Base-by-base conservation (phyloP, 1,140 invertebrate genomes). In the Drosophila sulfurigaster region DNA sequence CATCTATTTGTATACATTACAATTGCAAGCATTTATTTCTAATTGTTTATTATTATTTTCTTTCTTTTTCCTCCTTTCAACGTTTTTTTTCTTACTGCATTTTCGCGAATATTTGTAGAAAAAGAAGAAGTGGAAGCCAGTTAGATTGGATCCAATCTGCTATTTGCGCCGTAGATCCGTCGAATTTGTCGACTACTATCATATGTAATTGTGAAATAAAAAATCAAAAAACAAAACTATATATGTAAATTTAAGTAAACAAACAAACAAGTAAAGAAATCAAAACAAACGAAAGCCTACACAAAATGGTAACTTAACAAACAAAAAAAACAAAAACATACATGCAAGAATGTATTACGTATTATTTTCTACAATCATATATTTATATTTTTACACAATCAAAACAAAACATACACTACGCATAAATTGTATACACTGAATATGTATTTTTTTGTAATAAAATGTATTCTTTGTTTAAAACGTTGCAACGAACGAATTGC, bases 71-170 rank as follows among this genome's bases (percentile, higher is more conserved):
- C 74, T 67, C 46, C 49, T 62, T 70, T 66, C 66, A 75, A 73
- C 32, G 38, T 54, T 64, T 78, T 82, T 82, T 64, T 85, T 71
- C 49, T 64, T 57, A 76, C 60, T 77, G 75, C 73, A 85, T 83
- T 86, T 79, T 60, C 65, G 56, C 69, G 49, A 70, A 72, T 78
- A 69, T 80, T 80, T 75, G 46, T 86, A 91, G 86, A 91, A 89
- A 79, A 90, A 87, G 91, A 92, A 92, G 81, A 91, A 89, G 82
- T 92, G 91, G 91, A 92, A 83, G 74, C 91, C 91, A 75, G 91
- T 92, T 59, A 91, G 91, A 91, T 91, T 92, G 79, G 91, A 92
- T 91, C 89, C 87, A 78, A 91, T 91, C 75, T 92, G 87, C 79
- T 92, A 87, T 82, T 89, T 87, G 69, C 91, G 81, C 63, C 86